Percentiles rank a stretch among this genome's conserved stretches.
These are phyloP conservation scores for Megalops cyprinoides DNA, from an alignment of 2,797 vertebrate species.

Conservation along the genomic window DNA sequence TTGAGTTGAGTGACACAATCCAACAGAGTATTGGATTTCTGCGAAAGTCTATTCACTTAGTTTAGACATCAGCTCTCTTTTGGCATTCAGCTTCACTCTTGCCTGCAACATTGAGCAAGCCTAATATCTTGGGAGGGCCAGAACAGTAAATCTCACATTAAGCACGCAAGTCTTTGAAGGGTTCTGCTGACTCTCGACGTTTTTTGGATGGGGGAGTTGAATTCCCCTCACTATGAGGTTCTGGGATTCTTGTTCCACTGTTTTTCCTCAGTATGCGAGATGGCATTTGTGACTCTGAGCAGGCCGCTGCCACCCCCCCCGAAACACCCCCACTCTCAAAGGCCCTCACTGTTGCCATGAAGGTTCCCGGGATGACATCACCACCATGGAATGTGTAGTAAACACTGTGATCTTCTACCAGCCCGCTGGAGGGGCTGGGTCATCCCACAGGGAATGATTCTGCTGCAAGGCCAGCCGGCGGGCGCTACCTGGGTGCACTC, in stretches of 20 bases:
- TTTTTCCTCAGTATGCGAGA: not conserved
- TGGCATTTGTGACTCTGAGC: not conserved
- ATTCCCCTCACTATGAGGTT: too few relatives aligned
- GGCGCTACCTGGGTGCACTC: not conserved
- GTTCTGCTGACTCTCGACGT: too few relatives aligned
- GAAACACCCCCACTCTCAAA: not conserved
- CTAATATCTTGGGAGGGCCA: not conserved
- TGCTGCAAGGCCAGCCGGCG: constrained; percentile 22
- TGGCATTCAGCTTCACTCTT: too few relatives aligned
- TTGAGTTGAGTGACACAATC: too few relatives aligned
- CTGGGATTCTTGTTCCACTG: not conserved
- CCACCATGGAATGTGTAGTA: constrained; percentile 72
- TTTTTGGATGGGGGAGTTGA: too few relatives aligned
- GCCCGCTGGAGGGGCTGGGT: constrained; percentile 48
- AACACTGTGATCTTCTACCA: constrained; percentile 58
- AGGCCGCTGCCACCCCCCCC: not conserved
- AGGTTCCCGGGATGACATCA: constrained; percentile 69
- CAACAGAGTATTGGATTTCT: too few relatives aligned
- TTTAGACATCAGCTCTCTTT: not conserved
- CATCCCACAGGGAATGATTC: constrained; percentile 35
- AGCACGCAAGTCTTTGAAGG: too few relatives aligned
- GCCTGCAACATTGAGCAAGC: not conserved
- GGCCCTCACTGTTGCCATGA: constrained; percentile 35
- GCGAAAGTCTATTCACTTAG: not conserved
- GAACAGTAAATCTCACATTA: too few relatives aligned